Base-by-base conservation (phyloP, 2,113 vertebrate species). In the Indicator maculatus region DNA sequence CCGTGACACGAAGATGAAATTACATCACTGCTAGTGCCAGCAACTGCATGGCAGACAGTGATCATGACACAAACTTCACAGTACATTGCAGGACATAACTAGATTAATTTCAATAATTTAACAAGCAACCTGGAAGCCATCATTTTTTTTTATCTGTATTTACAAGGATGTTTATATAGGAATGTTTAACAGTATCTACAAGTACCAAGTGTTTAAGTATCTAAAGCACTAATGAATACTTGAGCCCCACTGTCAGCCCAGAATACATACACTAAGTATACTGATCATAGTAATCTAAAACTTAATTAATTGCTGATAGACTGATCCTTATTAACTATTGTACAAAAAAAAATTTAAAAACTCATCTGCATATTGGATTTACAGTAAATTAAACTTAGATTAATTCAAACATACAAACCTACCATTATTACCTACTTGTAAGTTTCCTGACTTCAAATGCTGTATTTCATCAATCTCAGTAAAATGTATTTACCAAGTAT, bases 81-180 rank as follows among this genome's bases (percentile, higher is more conserved):
- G 78, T 56, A 95, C n/a, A 63, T 30, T 70, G 76, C 31, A 78
- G 41, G 14, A 87, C n/a, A 56, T n/a, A 93, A 76, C 67, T 80
- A 84, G 47, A 96, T 65, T 85, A 58, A 83, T 92, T 83, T 95
- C 60, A 95, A 91, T 93, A 94, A 97, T 95, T 91, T 91, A 95
- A 58, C 73, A 26, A 82, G 71, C 16, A 75, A 91, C 74, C 70
- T 93, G 52, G 75, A 94, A 95, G 50, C 36, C 56, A 64, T 38
- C 58, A 2, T 11, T 26, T 90, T 84, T 79, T 81, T 50, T 47
- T 8, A 7, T 58, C 73, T 77, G 31, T 31, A 44, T 65, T 89
- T 89, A 56, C 56, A 94, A 31, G 27, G 41, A 66, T 86, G 65
- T 91, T 96, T 88, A 84, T 69, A 72, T 0, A 79, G 18, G 36